Conservation (phyloP, 2,113 vertebrate genomes). For the Aegithalos caudatus region DNA sequence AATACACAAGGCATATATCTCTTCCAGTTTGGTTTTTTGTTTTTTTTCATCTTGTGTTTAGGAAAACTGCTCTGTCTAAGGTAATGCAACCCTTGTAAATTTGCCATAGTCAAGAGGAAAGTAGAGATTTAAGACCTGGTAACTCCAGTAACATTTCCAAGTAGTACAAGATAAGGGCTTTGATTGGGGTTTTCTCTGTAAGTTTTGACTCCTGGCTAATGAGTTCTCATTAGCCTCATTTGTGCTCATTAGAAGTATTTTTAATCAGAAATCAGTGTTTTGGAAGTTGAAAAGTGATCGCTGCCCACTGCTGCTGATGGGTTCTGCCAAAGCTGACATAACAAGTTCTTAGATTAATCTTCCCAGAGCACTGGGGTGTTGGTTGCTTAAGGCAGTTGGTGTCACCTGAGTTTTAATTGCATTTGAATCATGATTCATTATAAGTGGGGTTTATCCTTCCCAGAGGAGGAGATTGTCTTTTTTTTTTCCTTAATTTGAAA, state of each 20-base stretch:
- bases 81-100: background rate
- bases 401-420: conserved; percentile 32
- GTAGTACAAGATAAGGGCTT: background rate
- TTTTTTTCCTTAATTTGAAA: background rate
- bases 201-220: background rate
- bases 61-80: background rate
- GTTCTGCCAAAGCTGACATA: background rate
- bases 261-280: background rate
- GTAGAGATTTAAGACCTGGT: background rate
- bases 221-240: background rate
- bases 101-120: background rate
- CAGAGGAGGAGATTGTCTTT: background rate
- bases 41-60: background rate
- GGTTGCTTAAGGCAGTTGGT: conserved; percentile 11
- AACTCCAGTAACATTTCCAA: background rate
- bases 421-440: conserved; percentile 7
- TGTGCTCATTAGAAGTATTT: background rate
- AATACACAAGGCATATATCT: background rate
- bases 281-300: background rate
- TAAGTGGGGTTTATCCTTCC: background rate
- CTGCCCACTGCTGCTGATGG: background rate
- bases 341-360: background rate
- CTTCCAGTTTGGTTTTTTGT: background rate
- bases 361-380: conserved; percentile 9
- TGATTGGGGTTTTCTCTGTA: background rate